phyloP scores from a whole-genome alignment of 2,888 invertebrate species.

The Alentia gelatinosa region DNA sequence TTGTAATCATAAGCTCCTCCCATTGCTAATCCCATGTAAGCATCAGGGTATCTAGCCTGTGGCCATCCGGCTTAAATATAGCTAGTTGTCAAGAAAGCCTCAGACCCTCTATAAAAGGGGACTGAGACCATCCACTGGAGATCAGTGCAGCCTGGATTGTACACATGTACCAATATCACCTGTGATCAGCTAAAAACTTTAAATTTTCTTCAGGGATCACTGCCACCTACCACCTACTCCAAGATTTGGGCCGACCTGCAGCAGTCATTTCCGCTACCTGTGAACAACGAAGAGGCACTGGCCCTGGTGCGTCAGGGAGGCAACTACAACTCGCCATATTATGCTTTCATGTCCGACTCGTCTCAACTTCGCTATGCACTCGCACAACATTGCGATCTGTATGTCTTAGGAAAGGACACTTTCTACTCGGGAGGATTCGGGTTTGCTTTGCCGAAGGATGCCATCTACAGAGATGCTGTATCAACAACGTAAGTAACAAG shows the following conservation, averaged over 20 bases:
- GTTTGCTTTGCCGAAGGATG: neutral
- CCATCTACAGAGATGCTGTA: slow-evolving; percentile 1
- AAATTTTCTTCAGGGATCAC: neutral
- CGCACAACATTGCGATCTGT: neutral
- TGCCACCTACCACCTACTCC: neutral
- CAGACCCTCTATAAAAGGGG: too few species aligned
- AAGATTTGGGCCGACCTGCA: neutral
- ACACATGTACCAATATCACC: too few species aligned
- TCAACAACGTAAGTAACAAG: neutral
- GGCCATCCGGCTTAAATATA: too few species aligned
- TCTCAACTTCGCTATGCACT: neutral
- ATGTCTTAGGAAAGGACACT: neutral
- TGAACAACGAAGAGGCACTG: neutral
- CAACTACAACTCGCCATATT: neutral
- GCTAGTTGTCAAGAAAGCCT: too few species aligned
- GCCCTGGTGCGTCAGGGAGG: neutral
- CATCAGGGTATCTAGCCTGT: too few species aligned
- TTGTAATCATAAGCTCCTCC: too few species aligned
- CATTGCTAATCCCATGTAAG: too few species aligned
- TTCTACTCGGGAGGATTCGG: neutral
- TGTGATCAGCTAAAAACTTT: too few species aligned
- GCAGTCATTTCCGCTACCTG: neutral
- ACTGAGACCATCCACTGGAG: too few species aligned
- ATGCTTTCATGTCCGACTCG: slow-evolving; percentile 19
- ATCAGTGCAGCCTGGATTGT: too few species aligned